Conservation (phyloP, 2,113 vertebrate species). For the Mastomys coucha region DNA sequence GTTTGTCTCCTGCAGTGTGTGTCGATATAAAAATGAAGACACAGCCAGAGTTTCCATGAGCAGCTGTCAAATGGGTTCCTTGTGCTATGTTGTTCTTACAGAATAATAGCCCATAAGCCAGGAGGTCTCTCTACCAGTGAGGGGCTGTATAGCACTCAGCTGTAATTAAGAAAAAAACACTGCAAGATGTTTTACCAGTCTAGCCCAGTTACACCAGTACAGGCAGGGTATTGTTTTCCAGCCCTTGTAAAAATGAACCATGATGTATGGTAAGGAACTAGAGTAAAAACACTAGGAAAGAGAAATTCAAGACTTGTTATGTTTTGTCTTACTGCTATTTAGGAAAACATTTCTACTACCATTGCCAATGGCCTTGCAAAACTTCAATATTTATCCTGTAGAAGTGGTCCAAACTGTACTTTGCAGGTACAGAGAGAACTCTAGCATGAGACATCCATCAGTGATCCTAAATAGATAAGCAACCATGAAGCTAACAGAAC, state of each 20-base stretch:
- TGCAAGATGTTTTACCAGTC: slow-evolving; percentile 3
- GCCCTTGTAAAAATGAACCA: slow-evolving; percentile 5
- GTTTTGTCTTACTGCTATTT: slow-evolving; percentile 43
- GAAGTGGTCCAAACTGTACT: not conserved
- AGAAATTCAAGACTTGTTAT: slow-evolving; percentile 36
- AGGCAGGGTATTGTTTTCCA: slow-evolving; percentile 11
- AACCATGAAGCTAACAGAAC: not conserved
- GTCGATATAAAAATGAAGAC: slow-evolving; percentile 69
- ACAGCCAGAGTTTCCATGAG: slow-evolving; percentile 69
- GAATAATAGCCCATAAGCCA: slow-evolving; percentile 69
- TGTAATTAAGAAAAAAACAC: slow-evolving; percentile 26
- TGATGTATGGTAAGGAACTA: not conserved
- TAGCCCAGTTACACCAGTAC: slow-evolving; percentile 6
- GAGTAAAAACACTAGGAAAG: not conserved
- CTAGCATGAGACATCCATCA: not conserved
- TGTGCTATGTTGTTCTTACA: slow-evolving; percentile 34
- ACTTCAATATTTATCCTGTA: not conserved
- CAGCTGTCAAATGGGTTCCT: slow-evolving; percentile 55
- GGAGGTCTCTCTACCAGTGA: slow-evolving; percentile 40
- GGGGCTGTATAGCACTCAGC: not conserved
- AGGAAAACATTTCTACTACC: slow-evolving; percentile 5
- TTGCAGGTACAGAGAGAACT: not conserved
- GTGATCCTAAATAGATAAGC: not conserved
- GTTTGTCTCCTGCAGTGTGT: slow-evolving; percentile 27
- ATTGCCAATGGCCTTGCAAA: slow-evolving; percentile 21